These are phyloP conservation scores for Phrynosoma blainvillii DNA, from an alignment of 2,113 vertebrate genomes.

Conservation along the genomic window DNA sequence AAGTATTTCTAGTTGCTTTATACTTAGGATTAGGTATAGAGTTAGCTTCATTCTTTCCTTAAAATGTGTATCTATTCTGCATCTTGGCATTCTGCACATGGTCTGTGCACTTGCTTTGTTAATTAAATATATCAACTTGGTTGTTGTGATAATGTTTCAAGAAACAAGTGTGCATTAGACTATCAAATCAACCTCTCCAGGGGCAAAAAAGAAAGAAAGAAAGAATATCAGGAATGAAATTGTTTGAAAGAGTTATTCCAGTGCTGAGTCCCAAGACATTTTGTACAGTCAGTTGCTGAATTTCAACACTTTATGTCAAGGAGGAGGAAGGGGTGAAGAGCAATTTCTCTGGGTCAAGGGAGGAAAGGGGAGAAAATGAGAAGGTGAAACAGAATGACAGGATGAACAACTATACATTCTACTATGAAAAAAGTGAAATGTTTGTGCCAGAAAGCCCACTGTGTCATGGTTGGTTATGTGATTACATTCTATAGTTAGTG, in stretches of 20 bases:
- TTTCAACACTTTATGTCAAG: background rate
- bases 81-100: background rate
- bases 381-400: slow-evolving; percentile 44
- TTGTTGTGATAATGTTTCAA: background rate
- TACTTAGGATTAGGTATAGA: background rate
- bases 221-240: background rate
- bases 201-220: background rate
- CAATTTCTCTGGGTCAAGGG: slow-evolving; percentile 22
- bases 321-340: slow-evolving; percentile 1
- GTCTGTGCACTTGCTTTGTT: background rate
- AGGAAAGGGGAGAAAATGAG: slow-evolving; percentile 30
- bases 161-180: background rate
- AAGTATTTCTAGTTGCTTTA: background rate
- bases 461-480: slow-evolving; percentile 40
- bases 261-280: background rate
- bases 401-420: background rate
- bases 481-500: slow-evolving; percentile 46
- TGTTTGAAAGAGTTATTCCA: background rate
- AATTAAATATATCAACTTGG: slow-evolving; percentile 12
- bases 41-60: no score
- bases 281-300: background rate
- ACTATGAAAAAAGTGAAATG: slow-evolving; percentile 26
- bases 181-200: background rate
- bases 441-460: slow-evolving; percentile 23
- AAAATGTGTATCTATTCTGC: background rate